Conservation (phyloP, 2,797 vertebrate species). For the Oreochromis mossambicus region DNA sequence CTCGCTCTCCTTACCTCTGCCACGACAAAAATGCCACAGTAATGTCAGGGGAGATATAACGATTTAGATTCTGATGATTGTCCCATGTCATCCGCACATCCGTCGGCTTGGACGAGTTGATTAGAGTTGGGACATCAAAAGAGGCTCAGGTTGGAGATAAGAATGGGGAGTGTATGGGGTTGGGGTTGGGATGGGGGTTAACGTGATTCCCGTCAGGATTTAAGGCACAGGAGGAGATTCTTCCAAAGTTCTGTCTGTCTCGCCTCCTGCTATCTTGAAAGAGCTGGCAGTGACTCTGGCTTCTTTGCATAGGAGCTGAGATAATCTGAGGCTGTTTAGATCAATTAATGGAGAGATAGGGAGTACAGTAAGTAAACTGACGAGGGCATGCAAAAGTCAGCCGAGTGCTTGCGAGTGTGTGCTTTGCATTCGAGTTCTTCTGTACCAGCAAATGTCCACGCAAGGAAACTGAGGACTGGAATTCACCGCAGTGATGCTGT, state of each 20-base stretch:
- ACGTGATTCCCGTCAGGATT: slow-evolving; percentile 50
- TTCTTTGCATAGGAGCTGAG: slow-evolving; percentile 54
- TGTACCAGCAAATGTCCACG: not conserved
- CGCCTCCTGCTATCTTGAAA: slow-evolving; percentile 62
- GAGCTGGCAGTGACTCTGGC: slow-evolving; percentile 44
- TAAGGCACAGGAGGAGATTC: slow-evolving; percentile 54
- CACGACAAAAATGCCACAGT: slow-evolving; percentile 82
- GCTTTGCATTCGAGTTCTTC: not conserved
- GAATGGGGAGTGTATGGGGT: not conserved
- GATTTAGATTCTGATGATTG: slow-evolving; percentile 79
- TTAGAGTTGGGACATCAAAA: slow-evolving; percentile 78
- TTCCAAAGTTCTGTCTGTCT: slow-evolving; percentile 62
- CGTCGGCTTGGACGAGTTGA: slow-evolving; percentile 66
- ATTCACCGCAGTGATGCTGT: not conserved
- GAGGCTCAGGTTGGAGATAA: slow-evolving; percentile 67
- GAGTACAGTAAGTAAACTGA: slow-evolving; percentile 34
- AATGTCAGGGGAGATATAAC: slow-evolving; percentile 83
- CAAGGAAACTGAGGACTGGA: not conserved
- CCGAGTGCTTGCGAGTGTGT: not conserved
- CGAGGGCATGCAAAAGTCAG: slow-evolving; percentile 29
- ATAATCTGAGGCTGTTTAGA: slow-evolving; percentile 59
- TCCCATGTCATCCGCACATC: slow-evolving; percentile 65
- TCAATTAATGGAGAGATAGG: slow-evolving; percentile 60
- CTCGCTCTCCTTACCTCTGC: slow-evolving; percentile 69
- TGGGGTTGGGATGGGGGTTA: slow-evolving; percentile 30